These are phyloP conservation scores for Aegotheles bennettii DNA, from an alignment of 2,113 vertebrate species.

Conservation along the genomic window DNA sequence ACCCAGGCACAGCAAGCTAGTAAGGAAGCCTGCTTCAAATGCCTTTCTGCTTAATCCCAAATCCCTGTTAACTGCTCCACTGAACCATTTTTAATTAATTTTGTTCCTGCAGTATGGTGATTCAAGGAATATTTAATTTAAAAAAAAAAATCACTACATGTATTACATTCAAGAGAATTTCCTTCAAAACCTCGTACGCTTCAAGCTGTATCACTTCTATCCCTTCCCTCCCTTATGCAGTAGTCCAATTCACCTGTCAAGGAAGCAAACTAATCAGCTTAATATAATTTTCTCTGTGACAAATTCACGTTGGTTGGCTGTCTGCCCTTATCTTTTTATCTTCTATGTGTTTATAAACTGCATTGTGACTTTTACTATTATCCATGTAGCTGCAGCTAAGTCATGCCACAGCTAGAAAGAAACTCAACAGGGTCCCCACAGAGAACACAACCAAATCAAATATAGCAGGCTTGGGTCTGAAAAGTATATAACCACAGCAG, in stretches of 20 bases:
- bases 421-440: accelerated
- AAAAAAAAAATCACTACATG: not conserved
- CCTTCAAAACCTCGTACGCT: not conserved
- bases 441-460: not conserved
- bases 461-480: not conserved
- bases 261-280: not conserved
- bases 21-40: not conserved
- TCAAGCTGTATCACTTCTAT: not conserved
- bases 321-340: not conserved
- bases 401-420: not conserved
- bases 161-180: not conserved
- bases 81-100: not conserved
- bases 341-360: not conserved
- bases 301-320: not conserved
- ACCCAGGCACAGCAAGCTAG: not conserved
- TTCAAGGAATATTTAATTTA: not conserved
- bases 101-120: not conserved
- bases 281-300: not conserved
- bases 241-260: not conserved
- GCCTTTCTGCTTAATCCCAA: not conserved
- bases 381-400: not conserved
- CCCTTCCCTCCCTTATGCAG: not conserved
- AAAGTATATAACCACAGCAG: not conserved
- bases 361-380: not conserved
- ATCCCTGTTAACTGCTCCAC: not conserved